Conservation (phyloP, 2,797 vertebrate genomes). For the Typhlichthys eigenmanni region DNA sequence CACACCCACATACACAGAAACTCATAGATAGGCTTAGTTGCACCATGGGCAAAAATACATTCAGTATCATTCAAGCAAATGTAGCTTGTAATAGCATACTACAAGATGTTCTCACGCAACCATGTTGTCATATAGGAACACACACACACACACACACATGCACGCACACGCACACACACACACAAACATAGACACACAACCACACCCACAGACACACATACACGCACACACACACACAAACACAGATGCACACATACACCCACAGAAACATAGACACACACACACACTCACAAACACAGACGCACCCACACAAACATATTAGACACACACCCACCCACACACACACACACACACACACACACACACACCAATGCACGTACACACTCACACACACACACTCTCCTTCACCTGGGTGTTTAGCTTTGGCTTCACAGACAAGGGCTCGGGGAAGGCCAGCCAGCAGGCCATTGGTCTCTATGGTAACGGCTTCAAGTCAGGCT, state of each 20-base stretch:
- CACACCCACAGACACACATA: too few relatives aligned
- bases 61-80: too few relatives aligned
- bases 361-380: not conserved
- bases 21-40: too few relatives aligned
- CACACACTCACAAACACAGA: not conserved
- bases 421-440: conserved; percentile 85
- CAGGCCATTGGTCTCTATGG: conserved; percentile 81
- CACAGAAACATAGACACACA: not conserved
- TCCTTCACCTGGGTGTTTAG: conserved; percentile 53
- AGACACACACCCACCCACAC: not conserved
- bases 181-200: too few relatives aligned
- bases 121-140: too few relatives aligned
- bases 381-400: not conserved
- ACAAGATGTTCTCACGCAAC: too few relatives aligned
- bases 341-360: not conserved
- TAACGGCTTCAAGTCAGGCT: conserved; percentile 86
- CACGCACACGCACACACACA: too few relatives aligned
- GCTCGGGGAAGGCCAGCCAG: conserved; percentile 66
- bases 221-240: not conserved
- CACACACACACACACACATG: not conserved
- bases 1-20: too few relatives aligned
- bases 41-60: too few relatives aligned
- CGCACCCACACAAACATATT: too few relatives aligned
- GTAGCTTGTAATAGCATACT: too few relatives aligned
- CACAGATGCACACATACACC: not conserved